phyloP scores from a whole-genome alignment of 2,888 invertebrate species.

The Temnothorax unifasciatus region DNA sequence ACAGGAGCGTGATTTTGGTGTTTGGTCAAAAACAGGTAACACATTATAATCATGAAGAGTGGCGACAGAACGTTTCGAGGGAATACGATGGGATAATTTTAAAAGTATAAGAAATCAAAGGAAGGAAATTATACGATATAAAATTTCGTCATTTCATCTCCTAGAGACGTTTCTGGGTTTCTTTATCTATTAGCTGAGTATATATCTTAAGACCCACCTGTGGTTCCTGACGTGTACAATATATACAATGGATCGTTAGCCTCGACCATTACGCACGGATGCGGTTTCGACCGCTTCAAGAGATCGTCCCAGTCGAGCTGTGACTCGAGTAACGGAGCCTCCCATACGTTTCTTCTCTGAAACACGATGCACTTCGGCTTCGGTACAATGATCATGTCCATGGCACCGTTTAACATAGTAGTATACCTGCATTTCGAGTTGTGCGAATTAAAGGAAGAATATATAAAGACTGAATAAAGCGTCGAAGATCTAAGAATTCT shows the following conservation, averaged over 20 bases:
- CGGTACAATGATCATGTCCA: conserved; percentile 90
- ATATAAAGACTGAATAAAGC: neutral
- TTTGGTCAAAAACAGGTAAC: neutral
- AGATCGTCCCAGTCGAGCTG: conserved; percentile 94
- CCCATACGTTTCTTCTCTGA: conserved; percentile 91
- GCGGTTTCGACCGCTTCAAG: conserved; percentile 89
- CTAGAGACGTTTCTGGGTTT: neutral
- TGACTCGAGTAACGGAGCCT: conserved; percentile 88
- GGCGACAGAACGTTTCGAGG: neutral
- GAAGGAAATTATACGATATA: neutral
- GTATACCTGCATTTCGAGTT: conserved; percentile 88
- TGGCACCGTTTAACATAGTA: conserved; percentile 93
- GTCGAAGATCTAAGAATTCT: neutral
- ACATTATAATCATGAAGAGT: neutral
- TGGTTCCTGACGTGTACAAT: conserved; percentile 96
- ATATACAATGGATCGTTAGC: conserved; percentile 97
- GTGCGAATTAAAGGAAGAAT: neutral
- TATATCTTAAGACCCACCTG: conserved; percentile 86
- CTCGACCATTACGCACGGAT: conserved; percentile 94
- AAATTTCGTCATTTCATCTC: neutral
- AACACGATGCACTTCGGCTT: conserved; percentile 95
- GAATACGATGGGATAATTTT: neutral
- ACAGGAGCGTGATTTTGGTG: neutral
- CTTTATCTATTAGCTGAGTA: neutral
- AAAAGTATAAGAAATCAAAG: neutral